A percentile compares a stretch with the other conserved stretches of the same genome.
These are phyloP conservation scores for Tapirus indicus DNA, from an alignment of 2,797 vertebrate species.

Conservation along the genomic window DNA sequence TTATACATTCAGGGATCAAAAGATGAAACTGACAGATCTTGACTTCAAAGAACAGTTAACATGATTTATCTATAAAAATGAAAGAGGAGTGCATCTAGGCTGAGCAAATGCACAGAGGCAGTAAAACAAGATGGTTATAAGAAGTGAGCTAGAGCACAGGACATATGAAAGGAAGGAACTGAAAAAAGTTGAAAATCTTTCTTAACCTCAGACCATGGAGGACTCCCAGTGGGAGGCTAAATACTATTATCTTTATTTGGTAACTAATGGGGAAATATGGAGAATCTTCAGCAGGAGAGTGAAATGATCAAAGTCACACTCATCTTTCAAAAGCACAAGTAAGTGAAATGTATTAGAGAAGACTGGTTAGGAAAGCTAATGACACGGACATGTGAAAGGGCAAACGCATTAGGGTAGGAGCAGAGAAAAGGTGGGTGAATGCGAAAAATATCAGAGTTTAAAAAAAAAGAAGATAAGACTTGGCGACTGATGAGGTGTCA, in stretches of 20 bases:
- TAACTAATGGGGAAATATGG: background rate
- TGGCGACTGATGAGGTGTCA: background rate
- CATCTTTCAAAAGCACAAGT: background rate
- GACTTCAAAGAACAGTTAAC: background rate
- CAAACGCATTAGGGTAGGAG: fast-evolving
- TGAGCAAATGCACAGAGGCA: background rate
- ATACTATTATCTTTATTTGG: background rate
- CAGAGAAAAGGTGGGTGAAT: background rate
- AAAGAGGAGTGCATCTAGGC: background rate
- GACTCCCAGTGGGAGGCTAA: background rate
- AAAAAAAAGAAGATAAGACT: background rate
- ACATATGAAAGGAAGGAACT: background rate
- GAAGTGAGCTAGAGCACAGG: background rate
- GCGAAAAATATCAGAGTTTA: background rate
- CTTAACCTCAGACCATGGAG: background rate
- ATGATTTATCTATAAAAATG: background rate
- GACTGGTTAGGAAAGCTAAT: background rate
- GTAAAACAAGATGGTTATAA: background rate
- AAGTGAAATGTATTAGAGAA: background rate
- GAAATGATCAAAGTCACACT: background rate
- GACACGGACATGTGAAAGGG: fast-evolving
- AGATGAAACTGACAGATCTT: background rate
- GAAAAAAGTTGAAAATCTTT: background rate
- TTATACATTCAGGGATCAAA: background rate
- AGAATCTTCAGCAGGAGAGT: background rate